These are phyloP conservation scores for Epirrita christyi DNA, from an alignment of 2,888 invertebrate genomes.

Conservation along the genomic window DNA sequence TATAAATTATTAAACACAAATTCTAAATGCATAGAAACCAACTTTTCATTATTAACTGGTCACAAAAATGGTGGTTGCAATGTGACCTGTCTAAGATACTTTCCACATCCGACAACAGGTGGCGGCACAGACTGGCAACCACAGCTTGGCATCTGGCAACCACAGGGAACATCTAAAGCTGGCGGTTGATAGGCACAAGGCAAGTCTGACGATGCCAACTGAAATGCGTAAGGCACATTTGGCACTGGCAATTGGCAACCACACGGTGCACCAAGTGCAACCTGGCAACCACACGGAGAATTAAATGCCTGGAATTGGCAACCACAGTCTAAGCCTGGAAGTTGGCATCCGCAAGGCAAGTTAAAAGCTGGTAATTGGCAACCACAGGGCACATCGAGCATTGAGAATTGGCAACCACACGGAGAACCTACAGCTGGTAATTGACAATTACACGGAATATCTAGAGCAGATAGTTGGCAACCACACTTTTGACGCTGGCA, in stretches of 20 bases:
- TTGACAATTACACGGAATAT: constrained; percentile 24
- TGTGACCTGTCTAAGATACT: constrained; percentile 62
- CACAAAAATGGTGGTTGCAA: constrained; percentile 65
- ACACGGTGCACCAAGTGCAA: constrained; percentile 1
- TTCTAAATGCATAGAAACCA: background rate
- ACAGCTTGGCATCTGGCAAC: constrained; percentile 24
- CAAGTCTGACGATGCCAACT: constrained; percentile 11
- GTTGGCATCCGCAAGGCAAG: constrained; percentile 18
- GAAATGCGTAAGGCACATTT: constrained; percentile 11
- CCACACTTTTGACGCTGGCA: constrained; percentile 19
- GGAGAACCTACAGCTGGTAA: constrained; percentile 3
- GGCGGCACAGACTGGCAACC: constrained; percentile 26
- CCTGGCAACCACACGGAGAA: constrained; percentile 6
- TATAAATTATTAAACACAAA: background rate
- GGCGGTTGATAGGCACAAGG: constrained; percentile 17
- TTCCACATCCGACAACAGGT: constrained; percentile 36
- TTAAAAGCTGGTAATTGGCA: constrained; percentile 16
- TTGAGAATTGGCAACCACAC: constrained; percentile 9
- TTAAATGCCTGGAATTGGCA: constrained; percentile 13
- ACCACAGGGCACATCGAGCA: constrained; percentile 2
- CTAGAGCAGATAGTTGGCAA: constrained; percentile 18
- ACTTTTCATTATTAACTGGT: constrained; percentile 10
- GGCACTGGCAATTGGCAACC: constrained; percentile 18
- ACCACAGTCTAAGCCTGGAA: constrained; percentile 16
- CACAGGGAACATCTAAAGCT: constrained; percentile 22